Base-by-base conservation (phyloP, 2,888 invertebrate genomes). In the Phalangium opilio region DNA sequence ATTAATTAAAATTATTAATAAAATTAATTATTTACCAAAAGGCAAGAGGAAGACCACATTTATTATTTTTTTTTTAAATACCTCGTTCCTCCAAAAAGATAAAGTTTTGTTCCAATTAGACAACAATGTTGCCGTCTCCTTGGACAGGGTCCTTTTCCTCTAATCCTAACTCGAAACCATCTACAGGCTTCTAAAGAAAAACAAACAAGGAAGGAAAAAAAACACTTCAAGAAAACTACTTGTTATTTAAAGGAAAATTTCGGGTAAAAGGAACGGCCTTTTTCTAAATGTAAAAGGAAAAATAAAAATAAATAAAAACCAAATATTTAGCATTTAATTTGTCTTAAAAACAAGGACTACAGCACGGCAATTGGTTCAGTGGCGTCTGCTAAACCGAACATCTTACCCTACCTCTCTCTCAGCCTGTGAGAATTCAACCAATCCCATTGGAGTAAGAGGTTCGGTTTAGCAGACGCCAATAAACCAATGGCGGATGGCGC, bases 81-180 rank as follows among this genome's bases (percentile, higher is more conserved):
- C 81, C 85, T 87, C 47, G 89, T 89, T 36, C 91, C 91, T 41
- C 90, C 90, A 70, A 91, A 91, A 47, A 90, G 69, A 65, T 77
- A 89, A 57, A 87, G 74, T 61, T 76, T 73, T 55, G 79, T 73
- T 12, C 73, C 76, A 58, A 81, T 74, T 41, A 83, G 70, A 60
- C 86, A 73, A 63, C 86, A 85, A 44, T 82, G 84, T 66, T 90
- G 90, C 42, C 72, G 60, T 32, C 72, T 57, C 8, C 72, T 57
- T 2, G 67, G 60, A 53, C 63, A 62, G 2, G 72, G 71, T 2
- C 61, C 59, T 27, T 21, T 10, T 14, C 68, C 67, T 41, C 55
- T 55, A 1, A 60, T 55, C 40, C 56, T 56, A 12, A 65, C 57
- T 20, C 53, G 44, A 2, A 57, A 56, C 64, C 65, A 66, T 15